phyloP scores from a whole-genome alignment of 2,113 vertebrate species.

The Lepisosteus osseus region DNA sequence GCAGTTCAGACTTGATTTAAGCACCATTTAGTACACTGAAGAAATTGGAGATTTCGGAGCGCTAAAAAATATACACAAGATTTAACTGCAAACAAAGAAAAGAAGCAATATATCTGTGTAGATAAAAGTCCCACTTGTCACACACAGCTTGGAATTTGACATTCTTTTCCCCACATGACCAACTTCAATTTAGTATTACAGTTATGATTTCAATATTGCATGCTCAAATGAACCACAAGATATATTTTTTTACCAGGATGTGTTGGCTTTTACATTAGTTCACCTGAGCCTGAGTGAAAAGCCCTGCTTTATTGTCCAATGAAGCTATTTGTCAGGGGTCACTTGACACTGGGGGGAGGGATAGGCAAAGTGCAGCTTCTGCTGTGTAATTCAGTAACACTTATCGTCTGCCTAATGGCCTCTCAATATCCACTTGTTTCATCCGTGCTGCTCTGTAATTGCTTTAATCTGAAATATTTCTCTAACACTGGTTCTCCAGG shows the following conservation, averaged over 20 bases:
- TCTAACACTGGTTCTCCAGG: not conserved
- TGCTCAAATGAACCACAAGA: not conserved
- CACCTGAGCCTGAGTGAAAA: not conserved
- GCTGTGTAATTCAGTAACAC: conserved; percentile 2
- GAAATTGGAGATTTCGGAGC: too few species aligned
- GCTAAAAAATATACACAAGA: too few species aligned
- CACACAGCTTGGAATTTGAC: too few species aligned
- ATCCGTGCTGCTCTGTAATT: not conserved
- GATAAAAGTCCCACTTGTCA: too few species aligned
- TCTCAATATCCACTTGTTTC: conserved; percentile 5
- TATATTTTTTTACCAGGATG: not conserved
- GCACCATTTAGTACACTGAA: too few species aligned
- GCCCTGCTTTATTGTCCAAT: not conserved
- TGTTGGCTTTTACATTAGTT: not conserved
- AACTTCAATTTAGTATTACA: too few species aligned
- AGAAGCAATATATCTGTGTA: too few species aligned
- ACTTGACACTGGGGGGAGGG: too few species aligned
- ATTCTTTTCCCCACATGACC: too few species aligned
- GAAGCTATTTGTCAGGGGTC: not conserved
- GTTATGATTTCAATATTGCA: too few species aligned
- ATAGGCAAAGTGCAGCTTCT: not conserved
- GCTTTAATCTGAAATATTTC: not conserved
- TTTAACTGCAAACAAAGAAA: too few species aligned
- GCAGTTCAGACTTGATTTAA: too few species aligned
- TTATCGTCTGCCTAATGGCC: conserved; percentile 1